Evolutionary conservation across 2,888 invertebrate genomes (phyloP).

Genomic region (Cylloceria caligata): DNA sequence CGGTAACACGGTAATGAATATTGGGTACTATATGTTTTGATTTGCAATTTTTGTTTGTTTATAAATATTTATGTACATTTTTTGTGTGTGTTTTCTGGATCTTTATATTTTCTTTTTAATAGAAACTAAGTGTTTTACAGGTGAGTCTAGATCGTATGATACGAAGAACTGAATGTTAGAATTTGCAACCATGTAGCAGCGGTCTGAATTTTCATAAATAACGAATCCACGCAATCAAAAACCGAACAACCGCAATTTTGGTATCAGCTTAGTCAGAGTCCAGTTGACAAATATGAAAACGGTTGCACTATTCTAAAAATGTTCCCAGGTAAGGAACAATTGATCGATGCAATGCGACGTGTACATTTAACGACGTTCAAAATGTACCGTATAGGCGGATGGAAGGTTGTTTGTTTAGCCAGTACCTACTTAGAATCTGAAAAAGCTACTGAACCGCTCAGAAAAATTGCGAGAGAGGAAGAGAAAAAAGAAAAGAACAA

Average conservation of each 20-base stretch:
- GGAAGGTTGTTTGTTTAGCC: slow-evolving; percentile 30
- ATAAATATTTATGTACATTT: too few species aligned
- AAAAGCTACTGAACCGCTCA: slow-evolving; percentile 32
- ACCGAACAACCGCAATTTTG: slow-evolving; percentile 57
- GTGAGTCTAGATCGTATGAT: too few species aligned
- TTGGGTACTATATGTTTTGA: too few species aligned
- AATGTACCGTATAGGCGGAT: slow-evolving; percentile 9
- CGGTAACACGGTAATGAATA: too few species aligned
- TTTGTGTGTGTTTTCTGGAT: too few species aligned
- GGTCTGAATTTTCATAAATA: slow-evolving; percentile 55
- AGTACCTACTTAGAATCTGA: slow-evolving; percentile 31
- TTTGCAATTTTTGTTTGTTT: too few species aligned
- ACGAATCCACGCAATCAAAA: slow-evolving; percentile 49
- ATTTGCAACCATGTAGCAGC: slow-evolving; percentile 63
- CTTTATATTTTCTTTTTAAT: too few species aligned
- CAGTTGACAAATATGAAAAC: slow-evolving; percentile 55
- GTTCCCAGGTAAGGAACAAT: neutral
- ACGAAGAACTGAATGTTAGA: too few species aligned
- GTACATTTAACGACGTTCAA: slow-evolving; percentile 29
- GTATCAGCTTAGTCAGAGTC: slow-evolving; percentile 47
- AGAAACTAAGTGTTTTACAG: too few species aligned
- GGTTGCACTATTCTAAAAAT: neutral
- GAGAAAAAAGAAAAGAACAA: slow-evolving; percentile 9
- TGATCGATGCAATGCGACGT: slow-evolving; percentile 14
- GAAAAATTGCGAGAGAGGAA: slow-evolving; percentile 44